Conservation (phyloP, 2,888 invertebrate genomes). For the Physocephala rufipes region DNA sequence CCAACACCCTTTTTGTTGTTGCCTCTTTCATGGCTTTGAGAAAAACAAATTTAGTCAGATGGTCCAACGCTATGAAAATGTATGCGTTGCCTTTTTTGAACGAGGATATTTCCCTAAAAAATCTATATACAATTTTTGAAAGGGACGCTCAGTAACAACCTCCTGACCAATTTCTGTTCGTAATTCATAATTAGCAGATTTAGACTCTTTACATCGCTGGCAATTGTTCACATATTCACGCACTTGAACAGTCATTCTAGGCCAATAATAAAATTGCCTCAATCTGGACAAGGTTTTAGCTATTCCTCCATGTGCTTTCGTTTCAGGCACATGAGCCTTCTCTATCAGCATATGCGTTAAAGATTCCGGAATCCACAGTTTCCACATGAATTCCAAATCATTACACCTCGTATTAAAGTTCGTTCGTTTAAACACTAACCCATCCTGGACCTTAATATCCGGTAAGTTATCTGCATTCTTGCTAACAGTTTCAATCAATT, state of each 20-base stretch:
- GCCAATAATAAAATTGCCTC: neutral
- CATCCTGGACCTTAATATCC: neutral
- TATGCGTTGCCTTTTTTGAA: conserved; percentile 7
- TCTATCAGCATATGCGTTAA: conserved; percentile 7
- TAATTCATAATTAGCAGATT: conserved; percentile 1
- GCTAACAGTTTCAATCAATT: neutral
- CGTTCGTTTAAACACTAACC: neutral
- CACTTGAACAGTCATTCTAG: neutral
- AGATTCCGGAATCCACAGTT: conserved; percentile 30
- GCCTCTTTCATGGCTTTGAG: no score
- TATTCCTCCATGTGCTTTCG: conserved; percentile 17
- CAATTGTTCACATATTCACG: neutral
- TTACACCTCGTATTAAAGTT: neutral
- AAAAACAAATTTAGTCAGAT: no score
- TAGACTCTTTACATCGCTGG: conserved; percentile 9
- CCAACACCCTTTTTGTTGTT: no score
- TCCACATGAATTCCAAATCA: conserved; percentile 23
- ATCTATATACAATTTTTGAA: neutral
- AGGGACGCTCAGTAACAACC: no score
- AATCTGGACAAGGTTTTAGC: conserved; percentile 26
- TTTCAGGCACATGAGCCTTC: conserved; percentile 23
- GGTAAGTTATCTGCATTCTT: neutral
- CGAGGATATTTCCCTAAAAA: neutral
- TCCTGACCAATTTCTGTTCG: neutral
- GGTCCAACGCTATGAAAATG: neutral